Percentiles rank a stretch among this genome's conserved stretches.
These are phyloP conservation scores for Agrotis segetum DNA, from an alignment of 2,888 invertebrate species.

Conservation along the genomic window DNA sequence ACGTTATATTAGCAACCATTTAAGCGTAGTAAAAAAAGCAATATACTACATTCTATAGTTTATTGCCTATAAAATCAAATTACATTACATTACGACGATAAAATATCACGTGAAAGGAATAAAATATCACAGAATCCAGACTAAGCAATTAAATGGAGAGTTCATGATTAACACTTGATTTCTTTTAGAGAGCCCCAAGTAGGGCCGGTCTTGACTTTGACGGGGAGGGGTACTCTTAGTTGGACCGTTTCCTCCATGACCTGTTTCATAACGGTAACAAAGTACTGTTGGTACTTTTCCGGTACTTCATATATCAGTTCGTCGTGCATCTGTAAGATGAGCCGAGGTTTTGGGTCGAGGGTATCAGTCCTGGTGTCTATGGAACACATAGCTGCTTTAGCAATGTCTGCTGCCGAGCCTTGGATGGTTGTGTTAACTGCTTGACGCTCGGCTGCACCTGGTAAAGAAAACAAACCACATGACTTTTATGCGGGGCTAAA, in stretches of 20 bases:
- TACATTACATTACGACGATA: slow-evolving; percentile 43
- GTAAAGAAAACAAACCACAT: neutral
- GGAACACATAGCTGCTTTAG: slow-evolving; percentile 96
- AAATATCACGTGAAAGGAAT: slow-evolving; percentile 57
- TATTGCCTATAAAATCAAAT: slow-evolving; percentile 55
- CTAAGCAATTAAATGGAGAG: slow-evolving; percentile 40
- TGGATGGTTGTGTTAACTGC: slow-evolving; percentile 99
- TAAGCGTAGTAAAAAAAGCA: slow-evolving; percentile 36
- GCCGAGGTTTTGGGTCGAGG: slow-evolving; percentile 86
- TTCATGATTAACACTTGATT: slow-evolving; percentile 65
- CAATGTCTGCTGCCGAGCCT: slow-evolving; percentile 99
- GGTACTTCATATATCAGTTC: slow-evolving; percentile 98
- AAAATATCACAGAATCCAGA: slow-evolving; percentile 72
- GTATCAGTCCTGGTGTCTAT: slow-evolving; percentile 91
- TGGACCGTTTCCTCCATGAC: slow-evolving; percentile 95
- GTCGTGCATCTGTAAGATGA: slow-evolving; percentile 98
- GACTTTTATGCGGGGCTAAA: neutral
- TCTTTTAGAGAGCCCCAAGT: slow-evolving; percentile 93
- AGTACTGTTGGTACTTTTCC: slow-evolving; percentile 88
- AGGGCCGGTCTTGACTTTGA: slow-evolving; percentile 95
- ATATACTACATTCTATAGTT: slow-evolving; percentile 27
- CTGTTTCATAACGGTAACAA: slow-evolving; percentile 92
- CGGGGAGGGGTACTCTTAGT: slow-evolving; percentile 95
- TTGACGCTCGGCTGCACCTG: slow-evolving; percentile 97
- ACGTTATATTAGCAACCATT: slow-evolving; percentile 18